Conservation (phyloP, 2,113 vertebrate species). For the Pampusana beccarii region DNA sequence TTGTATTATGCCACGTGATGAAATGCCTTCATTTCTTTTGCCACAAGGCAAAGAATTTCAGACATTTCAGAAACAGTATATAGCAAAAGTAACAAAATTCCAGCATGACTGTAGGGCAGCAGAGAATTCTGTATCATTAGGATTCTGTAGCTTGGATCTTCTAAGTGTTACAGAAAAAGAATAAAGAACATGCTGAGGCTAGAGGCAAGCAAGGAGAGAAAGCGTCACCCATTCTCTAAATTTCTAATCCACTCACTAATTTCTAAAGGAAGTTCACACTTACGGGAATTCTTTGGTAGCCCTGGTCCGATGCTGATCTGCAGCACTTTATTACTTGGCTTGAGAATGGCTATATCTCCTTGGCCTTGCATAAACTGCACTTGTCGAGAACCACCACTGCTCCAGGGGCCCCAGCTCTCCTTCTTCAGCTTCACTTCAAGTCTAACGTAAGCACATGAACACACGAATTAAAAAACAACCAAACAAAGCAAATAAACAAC, state of each 20-base stretch:
- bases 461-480: neutral
- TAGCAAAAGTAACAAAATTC: neutral
- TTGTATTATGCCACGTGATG: neutral
- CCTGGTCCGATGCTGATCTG: conserved; percentile 96
- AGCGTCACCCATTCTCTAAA: neutral
- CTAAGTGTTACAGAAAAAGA: neutral
- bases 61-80: neutral
- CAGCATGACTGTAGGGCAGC: neutral
- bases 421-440: conserved; percentile 97
- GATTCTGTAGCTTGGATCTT: neutral
- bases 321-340: conserved; percentile 92
- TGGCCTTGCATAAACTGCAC: conserved; percentile 89
- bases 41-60: neutral
- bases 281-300: conserved; percentile 93
- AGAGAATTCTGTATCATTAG: neutral
- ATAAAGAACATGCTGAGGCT: neutral
- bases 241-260: neutral
- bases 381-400: conserved; percentile 88
- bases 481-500: too few relatives aligned
- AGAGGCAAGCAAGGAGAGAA: neutral
- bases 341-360: conserved; percentile 84
- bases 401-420: conserved; percentile 96
- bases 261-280: conserved; percentile 67
- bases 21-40: neutral
- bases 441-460: conserved; percentile 64